Evolutionary conservation across 2,888 invertebrate species (phyloP), one percentile per base, ranked within the genome.

Genomic region (Invenusta paracnida): DNA sequence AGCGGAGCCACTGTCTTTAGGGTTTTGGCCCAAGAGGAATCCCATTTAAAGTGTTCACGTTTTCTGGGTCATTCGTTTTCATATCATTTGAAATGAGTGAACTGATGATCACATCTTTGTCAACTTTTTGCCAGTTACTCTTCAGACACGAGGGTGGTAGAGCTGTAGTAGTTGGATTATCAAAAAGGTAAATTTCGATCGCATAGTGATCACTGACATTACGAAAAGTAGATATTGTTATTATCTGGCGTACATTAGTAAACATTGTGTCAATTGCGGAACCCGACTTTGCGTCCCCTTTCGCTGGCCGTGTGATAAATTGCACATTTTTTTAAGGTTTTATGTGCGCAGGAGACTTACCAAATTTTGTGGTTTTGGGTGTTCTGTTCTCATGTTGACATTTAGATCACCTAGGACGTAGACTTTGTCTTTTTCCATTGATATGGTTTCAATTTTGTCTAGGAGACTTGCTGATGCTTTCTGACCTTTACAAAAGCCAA

Each of bases 341-440:
- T 5, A 23, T 73, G 73, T n/a, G 17, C 27, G 27, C 25, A 73
- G 25, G 73, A 73, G 73, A n/a, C 17, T n/a, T 23, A 73, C 73
- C 73, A 73, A 73, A 23, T 73, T 73, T 73, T 73, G 73, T 23
- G 73, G 73, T 73, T 73, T 73, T 73, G 73, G 73, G 27, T 73
- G 73, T 23, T 5, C 73, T 73, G 25, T 73, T 73, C 73, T 73
- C 27, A 73, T 73, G 25, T 73, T 73, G 73, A 73, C 73, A 73
- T 73, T 73, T 23, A 73, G 25, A 23, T 73, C 73, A 13, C 73
- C 73, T 23, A 73, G 27, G 25, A 73, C 27, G 23, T 73, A 73
- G 73, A 73, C 25, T 73, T 25, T 73, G 5, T 73, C 73, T 73
- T 73, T 73, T 23, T 73, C 73, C 73, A 73, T 23, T 73, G 17